Conservation (phyloP, 2,888 invertebrate species). For the Tillus elongatus region DNA sequence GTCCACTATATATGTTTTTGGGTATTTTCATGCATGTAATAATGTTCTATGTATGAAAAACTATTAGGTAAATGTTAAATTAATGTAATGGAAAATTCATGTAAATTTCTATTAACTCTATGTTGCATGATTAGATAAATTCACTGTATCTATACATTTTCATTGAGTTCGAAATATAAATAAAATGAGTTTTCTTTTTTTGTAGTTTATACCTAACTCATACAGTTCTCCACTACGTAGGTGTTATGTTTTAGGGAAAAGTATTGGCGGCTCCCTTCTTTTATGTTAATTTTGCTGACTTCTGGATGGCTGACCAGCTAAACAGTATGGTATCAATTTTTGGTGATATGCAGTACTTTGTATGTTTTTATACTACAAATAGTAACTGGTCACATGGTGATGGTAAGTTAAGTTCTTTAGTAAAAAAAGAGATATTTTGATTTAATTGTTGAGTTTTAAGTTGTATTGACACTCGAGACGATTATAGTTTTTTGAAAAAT, state of each 20-base stretch:
- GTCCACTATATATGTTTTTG: too few relatives aligned
- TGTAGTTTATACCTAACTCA: too few relatives aligned
- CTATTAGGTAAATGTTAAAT: too few relatives aligned
- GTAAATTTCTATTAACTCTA: background rate
- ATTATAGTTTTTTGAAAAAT: too few relatives aligned
- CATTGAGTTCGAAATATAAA: constrained; percentile 3
- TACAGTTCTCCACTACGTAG: too few relatives aligned
- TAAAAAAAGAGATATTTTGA: too few relatives aligned
- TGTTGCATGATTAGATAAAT: background rate
- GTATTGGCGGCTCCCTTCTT: constrained; percentile 86
- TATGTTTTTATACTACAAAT: constrained; percentile 83
- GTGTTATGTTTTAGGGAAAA: constrained; percentile 68
- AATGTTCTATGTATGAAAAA: too few relatives aligned
- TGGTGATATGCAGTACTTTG: constrained; percentile 86
- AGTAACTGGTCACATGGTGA: constrained; percentile 60
- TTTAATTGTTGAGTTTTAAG: too few relatives aligned
- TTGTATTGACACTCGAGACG: too few relatives aligned
- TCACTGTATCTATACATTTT: background rate
- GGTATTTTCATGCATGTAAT: too few relatives aligned
- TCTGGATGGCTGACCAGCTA: constrained; percentile 97
- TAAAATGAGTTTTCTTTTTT: too few relatives aligned
- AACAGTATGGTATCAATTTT: constrained; percentile 87
- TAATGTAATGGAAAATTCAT: too few relatives aligned
- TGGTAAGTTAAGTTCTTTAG: constrained; percentile 42
- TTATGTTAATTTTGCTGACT: constrained; percentile 92